Percentiles rank a stretch among this genome's conserved stretches.
Conservation (phyloP, 2,888 invertebrate genomes). For the Coremacera marginata region DNA sequence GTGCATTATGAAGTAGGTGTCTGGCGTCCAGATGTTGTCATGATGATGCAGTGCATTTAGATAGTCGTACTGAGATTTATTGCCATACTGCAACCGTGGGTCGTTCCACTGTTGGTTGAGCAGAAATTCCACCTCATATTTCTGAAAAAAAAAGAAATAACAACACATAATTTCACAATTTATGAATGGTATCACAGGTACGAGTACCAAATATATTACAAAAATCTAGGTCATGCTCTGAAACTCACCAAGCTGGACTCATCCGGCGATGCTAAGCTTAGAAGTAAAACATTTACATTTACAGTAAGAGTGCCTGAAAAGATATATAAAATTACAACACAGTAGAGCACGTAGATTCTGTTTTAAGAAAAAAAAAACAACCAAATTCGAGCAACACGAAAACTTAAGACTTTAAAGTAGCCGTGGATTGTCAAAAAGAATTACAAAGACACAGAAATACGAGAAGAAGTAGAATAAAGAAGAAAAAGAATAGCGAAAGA, state of each 20-base stretch:
- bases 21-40: conserved; percentile 92
- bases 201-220: neutral
- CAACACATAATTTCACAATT: neutral
- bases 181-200: neutral
- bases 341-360: neutral
- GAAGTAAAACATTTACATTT: conserved; percentile 92
- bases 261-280: conserved; percentile 95
- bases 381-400: neutral
- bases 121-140: conserved; percentile 96
- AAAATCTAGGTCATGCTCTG: neutral
- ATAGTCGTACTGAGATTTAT: conserved; percentile 88
- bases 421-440: conserved; percentile 24
- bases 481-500: neutral
- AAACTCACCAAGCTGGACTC: conserved; percentile 95
- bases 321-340: conserved; percentile 15
- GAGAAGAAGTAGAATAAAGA: neutral
- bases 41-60: conserved; percentile 94
- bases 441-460: neutral
- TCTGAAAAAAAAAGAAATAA: conserved; percentile 71
- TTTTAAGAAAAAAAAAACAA: neutral
- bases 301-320: conserved; percentile 87
- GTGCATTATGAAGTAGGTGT: conserved; percentile 96
- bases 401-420: too few species aligned
- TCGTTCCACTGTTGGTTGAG: conserved; percentile 95
- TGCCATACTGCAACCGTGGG: conserved; percentile 88